Evolutionary conservation across 2,113 vertebrate genomes (phyloP), one percentile per base, ranked within the genome.

Genomic region (Alexandromys fortis): DNA sequence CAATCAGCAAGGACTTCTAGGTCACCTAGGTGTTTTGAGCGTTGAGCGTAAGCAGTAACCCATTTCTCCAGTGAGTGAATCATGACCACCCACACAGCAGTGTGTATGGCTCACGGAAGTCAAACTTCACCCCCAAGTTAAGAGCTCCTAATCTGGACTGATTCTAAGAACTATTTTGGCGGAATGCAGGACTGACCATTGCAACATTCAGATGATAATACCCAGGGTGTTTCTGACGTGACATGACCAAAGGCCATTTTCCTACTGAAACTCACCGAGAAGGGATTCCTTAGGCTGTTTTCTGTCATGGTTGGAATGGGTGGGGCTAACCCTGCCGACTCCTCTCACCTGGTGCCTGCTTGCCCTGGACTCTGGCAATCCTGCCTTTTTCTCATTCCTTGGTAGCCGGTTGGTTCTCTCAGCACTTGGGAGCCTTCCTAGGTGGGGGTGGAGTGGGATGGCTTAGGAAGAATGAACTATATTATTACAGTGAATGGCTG

Each of bases 221-320:
- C 2, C 45, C 33, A 11, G 33, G 10, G 22, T 90, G 17, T 89
- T 86, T 85, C 52, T 79, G 72, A 35, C 3, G 22, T 30, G 38
- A 33, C 30, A 21, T 35, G 90, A 93, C 70, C 76, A 90, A 92
- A 65, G 61, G n/a, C 21, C 76, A 14, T 72, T 92, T 87, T 91
- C 45, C 49, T 24, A 10, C 42, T 13, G 33, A 91, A 95, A 77
- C 95, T 72, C 90, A 79, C 90, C 30, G 82, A 88, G 86, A 76
- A 61, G 47, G 45, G 47, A 86, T 78, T n/a, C 14, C n/a, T 87
- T 73, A 42, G 35, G 21, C 63, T 13, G 14, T 73, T 86, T 63
- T 76, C 38, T 49, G 35, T 70, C 22, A 1, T 72, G 76, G 65
- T 49, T 33, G 58, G 67, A 38, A 21, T 14, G 16, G 24, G 35